Evolutionary conservation across 2,888 invertebrate genomes (phyloP).

Genomic region (Lymantria monacha): DNA sequence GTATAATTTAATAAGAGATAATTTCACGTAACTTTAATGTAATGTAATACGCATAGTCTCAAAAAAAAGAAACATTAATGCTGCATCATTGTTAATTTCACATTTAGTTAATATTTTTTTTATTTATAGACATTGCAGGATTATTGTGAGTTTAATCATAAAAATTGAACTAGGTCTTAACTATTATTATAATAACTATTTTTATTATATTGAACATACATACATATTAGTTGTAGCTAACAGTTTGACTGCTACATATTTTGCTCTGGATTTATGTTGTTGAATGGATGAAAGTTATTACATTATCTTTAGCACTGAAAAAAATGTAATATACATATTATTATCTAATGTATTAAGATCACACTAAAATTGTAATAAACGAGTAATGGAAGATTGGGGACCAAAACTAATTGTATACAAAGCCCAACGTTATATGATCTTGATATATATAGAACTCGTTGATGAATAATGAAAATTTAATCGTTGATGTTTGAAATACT

Average conservation of each 20-base stretch:
- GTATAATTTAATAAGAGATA: slow-evolving; percentile 11
- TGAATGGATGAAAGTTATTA: slow-evolving; percentile 31
- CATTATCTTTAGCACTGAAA: slow-evolving; percentile 37
- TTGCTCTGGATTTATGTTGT: slow-evolving; percentile 25
- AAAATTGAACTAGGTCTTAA: background rate
- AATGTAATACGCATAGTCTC: too few species aligned
- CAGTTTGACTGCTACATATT: background rate
- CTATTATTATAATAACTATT: too few species aligned
- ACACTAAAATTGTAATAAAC: slow-evolving; percentile 49
- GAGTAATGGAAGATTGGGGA: slow-evolving; percentile 61
- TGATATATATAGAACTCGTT: slow-evolving; percentile 43
- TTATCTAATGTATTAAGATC: slow-evolving; percentile 42
- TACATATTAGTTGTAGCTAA: background rate
- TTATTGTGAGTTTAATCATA: slow-evolving; percentile 14
- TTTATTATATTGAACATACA: background rate
- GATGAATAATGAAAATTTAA: slow-evolving; percentile 36
- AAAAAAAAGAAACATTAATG: slow-evolving; percentile 1
- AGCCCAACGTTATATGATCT: background rate
- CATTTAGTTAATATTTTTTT: slow-evolving; percentile 6
- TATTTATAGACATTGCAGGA: slow-evolving; percentile 4
- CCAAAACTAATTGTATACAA: slow-evolving; percentile 63
- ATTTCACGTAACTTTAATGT: slow-evolving; percentile 5
- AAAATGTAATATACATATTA: slow-evolving; percentile 44
- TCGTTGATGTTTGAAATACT: slow-evolving; percentile 43
- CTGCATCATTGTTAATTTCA: slow-evolving; percentile 18